These are phyloP conservation scores for Euproctis similis DNA, from an alignment of 2,888 invertebrate species.

Conservation along the genomic window DNA sequence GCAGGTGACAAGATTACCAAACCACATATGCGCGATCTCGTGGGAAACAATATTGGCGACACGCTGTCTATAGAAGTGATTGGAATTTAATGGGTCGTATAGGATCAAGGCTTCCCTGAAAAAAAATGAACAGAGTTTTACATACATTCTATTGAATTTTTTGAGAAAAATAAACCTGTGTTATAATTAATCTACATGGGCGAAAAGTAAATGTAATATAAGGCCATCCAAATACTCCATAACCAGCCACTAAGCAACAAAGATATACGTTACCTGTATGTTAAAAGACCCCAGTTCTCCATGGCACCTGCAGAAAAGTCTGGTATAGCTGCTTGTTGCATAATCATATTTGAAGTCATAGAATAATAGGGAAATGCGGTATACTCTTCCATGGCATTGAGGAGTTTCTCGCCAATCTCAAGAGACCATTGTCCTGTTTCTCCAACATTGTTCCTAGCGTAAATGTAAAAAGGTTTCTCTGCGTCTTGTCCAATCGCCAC, in stretches of 20 bases:
- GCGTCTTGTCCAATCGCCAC: constrained; percentile 30
- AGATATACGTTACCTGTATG: constrained; percentile 64
- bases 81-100: constrained; percentile 56
- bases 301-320: constrained; percentile 87
- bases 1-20: constrained; percentile 84
- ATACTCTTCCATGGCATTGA: constrained; percentile 72
- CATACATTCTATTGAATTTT: neutral
- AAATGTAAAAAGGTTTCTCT: constrained; percentile 48
- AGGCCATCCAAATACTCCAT: too few species aligned
- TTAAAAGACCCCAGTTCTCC: constrained; percentile 91
- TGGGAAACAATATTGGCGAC: constrained; percentile 82
- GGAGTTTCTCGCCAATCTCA: constrained; percentile 51
- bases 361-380: constrained; percentile 67
- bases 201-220: too few species aligned
- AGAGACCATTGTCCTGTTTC: constrained; percentile 57
- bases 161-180: too few species aligned
- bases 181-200: too few species aligned
- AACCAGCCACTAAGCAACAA: too few species aligned
- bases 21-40: constrained; percentile 89
- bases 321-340: constrained; percentile 86
- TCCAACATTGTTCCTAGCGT: constrained; percentile 57
- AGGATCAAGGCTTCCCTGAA: constrained; percentile 77
- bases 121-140: neutral
- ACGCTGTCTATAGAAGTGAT: constrained; percentile 77
- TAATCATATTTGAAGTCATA: constrained; percentile 64